A percentile compares a stretch with the other conserved stretches of the same genome.
Conservation (phyloP, 1,140 invertebrate species). For the Drosophila tsacasi region DNA sequence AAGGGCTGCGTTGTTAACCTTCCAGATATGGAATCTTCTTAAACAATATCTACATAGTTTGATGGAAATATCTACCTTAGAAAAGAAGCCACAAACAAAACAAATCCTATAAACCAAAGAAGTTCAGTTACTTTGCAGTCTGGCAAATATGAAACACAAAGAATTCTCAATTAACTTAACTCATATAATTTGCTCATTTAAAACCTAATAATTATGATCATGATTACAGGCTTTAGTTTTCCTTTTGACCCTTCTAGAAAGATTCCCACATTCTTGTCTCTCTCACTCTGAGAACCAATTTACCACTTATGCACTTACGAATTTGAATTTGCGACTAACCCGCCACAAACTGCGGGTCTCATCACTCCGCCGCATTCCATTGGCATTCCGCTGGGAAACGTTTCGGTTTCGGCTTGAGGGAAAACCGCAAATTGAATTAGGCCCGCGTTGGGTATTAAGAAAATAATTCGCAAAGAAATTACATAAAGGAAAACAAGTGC, state of each 20-base stretch:
- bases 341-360: slow-evolving; percentile 19
- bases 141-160: not conserved
- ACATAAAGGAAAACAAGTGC: slow-evolving; percentile 81
- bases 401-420: slow-evolving; percentile 32
- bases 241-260: not conserved
- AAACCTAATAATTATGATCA: not conserved
- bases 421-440: slow-evolving; percentile 78
- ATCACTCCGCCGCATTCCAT: slow-evolving; percentile 33
- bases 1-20: slow-evolving; percentile 17
- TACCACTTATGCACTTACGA: slow-evolving; percentile 45
- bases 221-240: not conserved
- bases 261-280: slow-evolving; percentile 43
- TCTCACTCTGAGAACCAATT: slow-evolving; percentile 19
- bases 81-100: not conserved
- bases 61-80: not conserved
- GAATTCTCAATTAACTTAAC: not conserved
- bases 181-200: not conserved
- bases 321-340: slow-evolving; percentile 60
- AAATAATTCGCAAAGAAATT: slow-evolving; percentile 80
- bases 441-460: slow-evolving; percentile 55
- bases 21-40: slow-evolving; percentile 8
- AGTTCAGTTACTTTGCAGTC: not conserved
- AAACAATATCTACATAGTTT: slow-evolving; percentile 4
- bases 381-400: slow-evolving; percentile 46
- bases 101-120: not conserved